These are phyloP conservation scores for Mus spretus DNA, from an alignment of 2,797 vertebrate species.

Conservation along the genomic window DNA sequence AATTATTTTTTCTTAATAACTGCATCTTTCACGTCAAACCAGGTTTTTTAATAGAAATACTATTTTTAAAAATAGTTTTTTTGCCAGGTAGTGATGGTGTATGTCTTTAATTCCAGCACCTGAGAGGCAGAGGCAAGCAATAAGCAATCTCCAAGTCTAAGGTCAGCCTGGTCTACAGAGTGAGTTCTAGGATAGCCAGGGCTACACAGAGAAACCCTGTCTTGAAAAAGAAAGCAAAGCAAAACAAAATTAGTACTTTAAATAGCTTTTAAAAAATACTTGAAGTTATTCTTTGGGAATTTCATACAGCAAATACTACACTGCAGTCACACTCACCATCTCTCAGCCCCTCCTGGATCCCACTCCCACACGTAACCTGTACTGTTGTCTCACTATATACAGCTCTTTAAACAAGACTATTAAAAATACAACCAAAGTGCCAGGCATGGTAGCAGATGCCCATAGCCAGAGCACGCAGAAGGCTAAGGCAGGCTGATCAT, in stretches of 20 bases:
- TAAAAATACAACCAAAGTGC: slow-evolving; percentile 18
- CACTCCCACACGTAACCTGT: background rate
- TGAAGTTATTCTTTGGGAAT: background rate
- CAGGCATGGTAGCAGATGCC: background rate
- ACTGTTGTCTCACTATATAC: background rate
- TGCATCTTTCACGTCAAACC: slow-evolving; percentile 57
- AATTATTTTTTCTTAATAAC: background rate
- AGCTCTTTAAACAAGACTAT: slow-evolving; percentile 56
- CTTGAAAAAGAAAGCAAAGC: background rate
- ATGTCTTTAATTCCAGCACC: background rate
- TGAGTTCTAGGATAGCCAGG: background rate
- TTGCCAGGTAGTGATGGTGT: background rate
- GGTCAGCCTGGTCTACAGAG: background rate
- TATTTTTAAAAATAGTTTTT: background rate
- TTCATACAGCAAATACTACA: background rate
- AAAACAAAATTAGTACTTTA: background rate
- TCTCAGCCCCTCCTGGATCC: background rate
- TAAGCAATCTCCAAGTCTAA: background rate
- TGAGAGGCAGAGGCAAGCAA: background rate
- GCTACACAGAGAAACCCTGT: background rate
- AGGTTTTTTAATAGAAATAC: background rate
- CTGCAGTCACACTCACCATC: background rate
- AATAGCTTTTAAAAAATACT: background rate
- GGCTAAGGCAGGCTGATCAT: background rate
- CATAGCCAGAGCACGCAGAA: background rate